These are phyloP conservation scores for Podocnemis expansa DNA, from an alignment of 2,113 vertebrate species.

Conservation along the genomic window DNA sequence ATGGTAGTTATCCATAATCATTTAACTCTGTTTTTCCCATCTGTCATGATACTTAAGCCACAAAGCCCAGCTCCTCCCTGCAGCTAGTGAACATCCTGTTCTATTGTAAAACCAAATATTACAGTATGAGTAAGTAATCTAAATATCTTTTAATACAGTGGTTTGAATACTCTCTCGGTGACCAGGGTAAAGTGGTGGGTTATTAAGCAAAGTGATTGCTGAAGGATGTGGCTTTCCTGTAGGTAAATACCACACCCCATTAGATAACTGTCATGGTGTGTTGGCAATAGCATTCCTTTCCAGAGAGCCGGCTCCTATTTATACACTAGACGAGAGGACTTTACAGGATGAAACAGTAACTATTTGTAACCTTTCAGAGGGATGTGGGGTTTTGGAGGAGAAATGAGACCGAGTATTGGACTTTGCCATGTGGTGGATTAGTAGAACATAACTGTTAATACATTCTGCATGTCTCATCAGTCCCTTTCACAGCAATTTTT, in stretches of 20 bases:
- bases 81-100: neutral
- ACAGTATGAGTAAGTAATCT: neutral
- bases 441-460: slow-evolving; percentile 12
- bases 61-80: neutral
- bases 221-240: slow-evolving; percentile 70
- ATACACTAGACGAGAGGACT: neutral
- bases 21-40: neutral
- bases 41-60: accelerated
- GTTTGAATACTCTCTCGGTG: slow-evolving; percentile 16
- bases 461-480: neutral
- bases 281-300: slow-evolving; percentile 66
- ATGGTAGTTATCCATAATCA: neutral
- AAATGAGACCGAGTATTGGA: neutral
- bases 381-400: neutral
- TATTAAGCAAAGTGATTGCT: slow-evolving; percentile 53
- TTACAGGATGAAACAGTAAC: slow-evolving; percentile 17
- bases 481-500: slow-evolving; percentile 8
- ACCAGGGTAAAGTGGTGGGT: neutral
- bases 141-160: neutral
- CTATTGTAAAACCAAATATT: neutral
- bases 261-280: neutral
- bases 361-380: neutral
- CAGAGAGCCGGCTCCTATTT: slow-evolving; percentile 56
- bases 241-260: slow-evolving; percentile 61
- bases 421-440: slow-evolving; percentile 6